A percentile compares a stretch with the other conserved stretches of the same genome.
Conservation (phyloP, 1,140 invertebrate species). For the Diorhabda sublineata region DNA sequence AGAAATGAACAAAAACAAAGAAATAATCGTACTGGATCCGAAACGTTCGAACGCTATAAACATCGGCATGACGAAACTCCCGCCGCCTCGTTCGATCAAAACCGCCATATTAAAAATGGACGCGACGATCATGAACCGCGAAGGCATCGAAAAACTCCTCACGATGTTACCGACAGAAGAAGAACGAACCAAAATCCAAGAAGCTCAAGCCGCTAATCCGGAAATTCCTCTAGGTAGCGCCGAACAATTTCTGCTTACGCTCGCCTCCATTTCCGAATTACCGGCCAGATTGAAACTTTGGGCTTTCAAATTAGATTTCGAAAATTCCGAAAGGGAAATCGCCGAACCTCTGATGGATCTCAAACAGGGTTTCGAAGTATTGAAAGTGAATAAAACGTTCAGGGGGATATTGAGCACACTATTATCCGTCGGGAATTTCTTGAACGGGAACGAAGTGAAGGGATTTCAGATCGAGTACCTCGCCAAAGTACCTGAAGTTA, state of each 20-base stretch:
- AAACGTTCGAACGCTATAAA: slow-evolving; percentile 99
- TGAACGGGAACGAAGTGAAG: slow-evolving; percentile 92
- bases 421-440: slow-evolving; percentile 92
- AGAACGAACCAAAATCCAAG: slow-evolving; percentile 93
- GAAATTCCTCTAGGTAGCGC: slow-evolving; percentile 94
- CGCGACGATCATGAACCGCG: slow-evolving; percentile 94
- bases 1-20: slow-evolving; percentile 90
- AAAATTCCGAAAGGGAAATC: slow-evolving; percentile 95
- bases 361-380: slow-evolving; percentile 90
- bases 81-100: slow-evolving; percentile 94
- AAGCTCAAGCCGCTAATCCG: slow-evolving; percentile 88
- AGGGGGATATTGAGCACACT: slow-evolving; percentile 89
- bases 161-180: slow-evolving; percentile 97
- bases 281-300: slow-evolving; percentile 92
- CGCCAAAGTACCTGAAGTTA: slow-evolving; percentile 97
- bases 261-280: slow-evolving; percentile 94
- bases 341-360: slow-evolving; percentile 97
- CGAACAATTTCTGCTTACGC: slow-evolving; percentile 94
- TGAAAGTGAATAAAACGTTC: slow-evolving; percentile 91
- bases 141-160: slow-evolving; percentile 97
- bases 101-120: slow-evolving; percentile 99
- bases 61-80: slow-evolving; percentile 98
- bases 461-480: slow-evolving; percentile 98
- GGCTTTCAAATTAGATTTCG: slow-evolving; percentile 98
- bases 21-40: slow-evolving; percentile 92